phyloP scores from a whole-genome alignment of 2,113 vertebrate species.

The Anoplopoma fimbria region DNA sequence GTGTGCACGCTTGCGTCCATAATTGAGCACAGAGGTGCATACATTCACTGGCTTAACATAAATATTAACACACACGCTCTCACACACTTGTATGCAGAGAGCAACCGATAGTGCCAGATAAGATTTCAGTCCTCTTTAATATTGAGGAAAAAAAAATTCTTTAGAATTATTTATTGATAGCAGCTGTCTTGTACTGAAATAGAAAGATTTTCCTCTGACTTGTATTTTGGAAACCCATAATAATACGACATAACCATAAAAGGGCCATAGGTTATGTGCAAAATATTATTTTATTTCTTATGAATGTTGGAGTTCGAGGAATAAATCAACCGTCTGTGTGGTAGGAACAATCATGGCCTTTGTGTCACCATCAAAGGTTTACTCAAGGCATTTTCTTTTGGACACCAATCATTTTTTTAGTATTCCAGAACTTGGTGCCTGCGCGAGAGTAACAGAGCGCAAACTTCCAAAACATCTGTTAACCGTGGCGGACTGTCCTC shows the following conservation, averaged over 20 bases:
- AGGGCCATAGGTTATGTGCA: too few relatives aligned
- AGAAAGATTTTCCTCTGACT: neutral
- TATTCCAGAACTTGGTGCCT: too few relatives aligned
- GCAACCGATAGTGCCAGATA: constrained; percentile 52
- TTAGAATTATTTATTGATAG: constrained; percentile 45
- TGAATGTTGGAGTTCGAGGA: neutral
- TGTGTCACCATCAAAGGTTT: neutral
- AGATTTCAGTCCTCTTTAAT: constrained; percentile 49
- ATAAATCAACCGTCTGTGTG: neutral
- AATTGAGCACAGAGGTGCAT: constrained; percentile 28
- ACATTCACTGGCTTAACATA: constrained; percentile 33
- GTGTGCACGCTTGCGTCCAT: constrained; percentile 17
- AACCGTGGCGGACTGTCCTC: too few relatives aligned
- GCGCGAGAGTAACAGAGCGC: too few relatives aligned
- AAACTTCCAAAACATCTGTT: too few relatives aligned
- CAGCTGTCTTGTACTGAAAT: constrained; percentile 35
- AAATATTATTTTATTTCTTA: neutral
- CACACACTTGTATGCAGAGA: constrained; percentile 39
- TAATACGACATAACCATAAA: neutral
- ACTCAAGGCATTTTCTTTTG: too few relatives aligned
- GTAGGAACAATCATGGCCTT: neutral
- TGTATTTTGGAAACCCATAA: neutral
- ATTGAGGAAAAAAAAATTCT: constrained; percentile 29
- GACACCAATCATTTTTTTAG: too few relatives aligned
- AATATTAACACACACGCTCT: constrained; percentile 42